Evolutionary conservation across 2,888 invertebrate genomes (phyloP), one percentile per base, ranked within the genome.

Genomic region (Drymonia ruficornis): DNA sequence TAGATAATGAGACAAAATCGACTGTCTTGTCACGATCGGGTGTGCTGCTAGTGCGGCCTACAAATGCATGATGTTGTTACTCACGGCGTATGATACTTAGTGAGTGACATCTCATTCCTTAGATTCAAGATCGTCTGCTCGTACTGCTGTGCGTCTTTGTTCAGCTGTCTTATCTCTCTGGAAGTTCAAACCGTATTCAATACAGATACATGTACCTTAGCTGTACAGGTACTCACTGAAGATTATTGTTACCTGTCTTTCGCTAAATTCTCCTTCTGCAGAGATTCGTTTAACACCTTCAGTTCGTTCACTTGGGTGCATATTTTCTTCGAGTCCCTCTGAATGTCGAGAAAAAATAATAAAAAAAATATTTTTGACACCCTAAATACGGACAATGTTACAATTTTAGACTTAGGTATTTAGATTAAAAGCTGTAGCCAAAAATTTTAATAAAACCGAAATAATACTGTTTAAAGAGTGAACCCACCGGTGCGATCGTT

Each of bases 91-190:
- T 73, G 72, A 54, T 71, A 79, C 31, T 73, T 77, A 56, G 53
- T 62, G 31, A 60, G 50, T 0, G 86, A 76, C 57, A 83, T 56
- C 54, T 89, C 86, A 8, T 74, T 81, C 44, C 81, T 76, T 13
- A 90, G 56, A 48, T 76, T 78, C 49, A 75, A 57, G 23, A 88
- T 78, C 0, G 80, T 80, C 53, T 86, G 83, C 48, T 90, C 88
- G 53, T 83, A 81, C 29, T 84, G 76, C 45, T 87, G 84, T 0
- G 77, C 61, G 4, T 88, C 87, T 50, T 83, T 87, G 53, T 76
- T 83, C 40, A 91, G 65, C 55, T 83, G 77, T 56, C 81, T 74
- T 56, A 90, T 86, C 64, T 90, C 89, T 56, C 90, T 90, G 69
- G n/a, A 43, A 52, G 12, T 3, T n/a, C n/a, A 7, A 40, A 1